Evolutionary conservation across 1,140 invertebrate genomes (phyloP), one percentile per base, ranked within the genome.

Genomic region (Eumaeus atala): DNA sequence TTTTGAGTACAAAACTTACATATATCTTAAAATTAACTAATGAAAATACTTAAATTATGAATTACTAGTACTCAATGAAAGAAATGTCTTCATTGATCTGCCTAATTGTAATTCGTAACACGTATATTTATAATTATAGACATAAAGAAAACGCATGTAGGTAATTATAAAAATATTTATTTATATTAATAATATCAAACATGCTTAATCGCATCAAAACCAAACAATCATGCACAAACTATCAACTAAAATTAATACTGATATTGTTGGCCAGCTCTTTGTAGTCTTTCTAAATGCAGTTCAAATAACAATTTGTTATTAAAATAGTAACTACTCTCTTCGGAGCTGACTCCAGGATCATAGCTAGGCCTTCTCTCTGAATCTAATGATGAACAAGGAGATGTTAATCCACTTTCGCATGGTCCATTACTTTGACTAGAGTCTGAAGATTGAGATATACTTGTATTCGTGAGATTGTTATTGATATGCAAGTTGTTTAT

Each of bases 401-500:
- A 77, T 33, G 77, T 72, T 51, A 79, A 74, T 36, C 67, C 70
- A 67, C 74, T 77, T 51, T 83, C 75, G 18, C 50, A 64, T 52
- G 82, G 69, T 40, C 73, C 74, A 71, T 74, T 81, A 42, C 62
- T 59, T 61, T 81, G 78, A 75, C 70, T 78, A 70, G 74, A 60
- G 61, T 78, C 70, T 67, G 72, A 67, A 34, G 70, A 67, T 59
- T 77, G 76, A 48, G 68, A 58, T 48, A 61, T 53, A 51, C 57
- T 51, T 44, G 73, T 61, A 58, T 59, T 77, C n/a, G 64, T 62
- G 28, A 82, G 67, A 59, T 74, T 82, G 58, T 85, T 88, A 61
- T 93, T 93, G 42, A 94, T 91, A 64, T 93, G 92, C n/a, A 94
- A 85, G 80, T 94, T 94, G 65, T 94, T 94, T 57, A 94, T 94